Base-by-base conservation (phyloP, 2,888 invertebrate species). In the Dryocosmus kuriphilus region DNA sequence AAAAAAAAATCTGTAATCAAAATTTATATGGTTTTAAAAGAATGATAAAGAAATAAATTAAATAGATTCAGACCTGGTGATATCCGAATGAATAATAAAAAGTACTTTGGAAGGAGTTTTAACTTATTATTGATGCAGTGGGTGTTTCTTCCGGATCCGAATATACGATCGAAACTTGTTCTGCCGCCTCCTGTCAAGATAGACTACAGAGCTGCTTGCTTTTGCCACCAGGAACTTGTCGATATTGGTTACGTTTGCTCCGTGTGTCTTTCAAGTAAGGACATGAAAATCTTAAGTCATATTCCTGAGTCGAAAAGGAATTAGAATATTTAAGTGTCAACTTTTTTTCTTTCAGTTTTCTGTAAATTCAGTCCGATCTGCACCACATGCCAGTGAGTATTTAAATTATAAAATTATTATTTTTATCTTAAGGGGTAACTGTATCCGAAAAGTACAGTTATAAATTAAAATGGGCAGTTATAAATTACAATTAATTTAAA, bases 211-310 rank as follows among this genome's bases (percentile, higher is more conserved):
- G 98, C 99, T 4, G 98, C 99, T 0, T 99, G 99, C 92, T 99
- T 99, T 93, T 99, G 99, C 89, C 99, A 99, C 91, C 93, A 98
- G 30, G 97, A 97, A 87, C 94, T 99, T 55, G 96, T 99, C 79
- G 98, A 98, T 89, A 96, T 99, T 86, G 99, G 99, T 81, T 99
- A 96, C 91, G 99, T 99, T 27, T 99, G 99, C 92, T 99, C 99
- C 9, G 97, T 99, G 76, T 99, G 99, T 91, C 93, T 99, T 61
- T 98, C 98, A 84, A 97, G 97, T 97, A 91, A 94, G 95, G 77
- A n/a, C 63, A 81, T 79, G n/a, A n/a, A n/a, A n/a, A 77, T 79
- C 80, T 79, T 30, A 73, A 76, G 27, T 62, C 22, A 19, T 55
- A 77, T 62, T 27, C 35, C 46, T 73, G 51, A 9, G n/a, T 30